phyloP scores from a whole-genome alignment of 2,888 invertebrate species.

The Brachycybe producta region DNA sequence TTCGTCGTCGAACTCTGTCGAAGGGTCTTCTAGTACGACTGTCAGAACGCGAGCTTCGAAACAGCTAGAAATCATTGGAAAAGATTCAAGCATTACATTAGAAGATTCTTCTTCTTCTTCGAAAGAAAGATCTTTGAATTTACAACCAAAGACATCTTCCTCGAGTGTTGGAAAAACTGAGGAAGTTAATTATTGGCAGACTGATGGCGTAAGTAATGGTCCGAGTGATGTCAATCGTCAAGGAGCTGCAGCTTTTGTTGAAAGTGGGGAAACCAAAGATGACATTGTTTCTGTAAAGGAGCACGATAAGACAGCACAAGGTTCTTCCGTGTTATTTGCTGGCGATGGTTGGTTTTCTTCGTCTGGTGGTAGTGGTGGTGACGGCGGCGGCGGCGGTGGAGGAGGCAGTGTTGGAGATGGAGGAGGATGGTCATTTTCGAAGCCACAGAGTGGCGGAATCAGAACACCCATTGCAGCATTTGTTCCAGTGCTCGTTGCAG shows the following conservation, averaged over 20 bases:
- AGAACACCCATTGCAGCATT: neutral
- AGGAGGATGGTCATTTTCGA: neutral
- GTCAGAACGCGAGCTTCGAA: too few relatives aligned
- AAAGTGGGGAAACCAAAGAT: neutral
- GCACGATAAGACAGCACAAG: conserved; percentile 10
- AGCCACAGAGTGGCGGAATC: neutral
- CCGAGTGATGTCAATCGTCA: neutral
- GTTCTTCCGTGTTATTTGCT: neutral
- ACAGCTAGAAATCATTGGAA: too few relatives aligned
- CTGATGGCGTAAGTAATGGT: neutral
- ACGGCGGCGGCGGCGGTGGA: neutral
- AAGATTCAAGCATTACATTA: too few relatives aligned
- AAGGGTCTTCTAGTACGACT: too few relatives aligned
- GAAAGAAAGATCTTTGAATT: too few relatives aligned
- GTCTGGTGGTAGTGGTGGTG: neutral
- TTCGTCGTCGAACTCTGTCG: too few relatives aligned
- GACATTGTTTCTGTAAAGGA: conserved; percentile 12
- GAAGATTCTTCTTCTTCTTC: too few relatives aligned
- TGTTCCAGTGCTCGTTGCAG: conserved; percentile 2
- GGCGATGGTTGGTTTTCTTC: conserved; percentile 4
- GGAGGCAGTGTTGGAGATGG: neutral
- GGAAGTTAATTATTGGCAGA: conserved; percentile 15
- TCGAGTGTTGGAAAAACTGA: conserved; percentile 1
- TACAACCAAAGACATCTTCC: too few relatives aligned
- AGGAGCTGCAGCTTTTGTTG: neutral